Conservation (phyloP, 2,113 vertebrate species). For the Gymnobelideus leadbeateri region DNA sequence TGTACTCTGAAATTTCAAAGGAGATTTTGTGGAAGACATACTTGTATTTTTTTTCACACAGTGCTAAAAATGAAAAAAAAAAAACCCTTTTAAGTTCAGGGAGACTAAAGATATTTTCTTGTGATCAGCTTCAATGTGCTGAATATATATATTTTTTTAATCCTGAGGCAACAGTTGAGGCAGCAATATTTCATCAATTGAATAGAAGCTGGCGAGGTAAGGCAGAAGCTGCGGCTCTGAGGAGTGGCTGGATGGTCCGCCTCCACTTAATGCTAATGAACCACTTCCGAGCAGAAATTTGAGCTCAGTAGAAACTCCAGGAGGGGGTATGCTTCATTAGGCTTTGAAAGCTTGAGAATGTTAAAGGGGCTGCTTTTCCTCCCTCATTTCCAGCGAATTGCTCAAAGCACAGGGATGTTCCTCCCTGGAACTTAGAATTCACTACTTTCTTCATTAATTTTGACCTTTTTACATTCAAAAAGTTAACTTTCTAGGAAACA, state of each 20-base stretch:
- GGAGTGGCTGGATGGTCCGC: slow-evolving; percentile 25
- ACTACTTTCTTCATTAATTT: slow-evolving; percentile 78
- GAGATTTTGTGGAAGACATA: background rate
- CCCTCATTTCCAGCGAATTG: slow-evolving; percentile 56
- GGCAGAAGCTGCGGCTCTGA: slow-evolving; percentile 22
- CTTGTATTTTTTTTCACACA: background rate
- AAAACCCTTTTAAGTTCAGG: accelerated
- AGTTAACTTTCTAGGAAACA: slow-evolving; percentile 61
- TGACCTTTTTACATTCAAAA: slow-evolving; percentile 73
- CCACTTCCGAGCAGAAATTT: slow-evolving; percentile 39
- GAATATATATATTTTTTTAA: background rate
- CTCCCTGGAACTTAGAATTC: slow-evolving; percentile 58
- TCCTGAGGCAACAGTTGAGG: background rate
- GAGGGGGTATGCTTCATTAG: slow-evolving; percentile 77
- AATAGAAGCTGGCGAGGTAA: slow-evolving; percentile 36
- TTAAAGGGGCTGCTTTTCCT: slow-evolving; percentile 60
- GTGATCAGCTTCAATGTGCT: background rate
- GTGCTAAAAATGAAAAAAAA: background rate
- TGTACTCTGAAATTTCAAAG: background rate
- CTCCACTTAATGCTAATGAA: slow-evolving; percentile 63
- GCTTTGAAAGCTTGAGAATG: slow-evolving; percentile 72
- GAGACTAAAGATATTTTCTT: background rate
- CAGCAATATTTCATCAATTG: slow-evolving; percentile 23
- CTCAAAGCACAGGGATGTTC: slow-evolving; percentile 73
- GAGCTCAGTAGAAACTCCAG: slow-evolving; percentile 65